A percentile compares a stretch with the other conserved stretches of the same genome.
Conservation (phyloP, 2,888 invertebrate species). For the Melieria crassipennis region DNA sequence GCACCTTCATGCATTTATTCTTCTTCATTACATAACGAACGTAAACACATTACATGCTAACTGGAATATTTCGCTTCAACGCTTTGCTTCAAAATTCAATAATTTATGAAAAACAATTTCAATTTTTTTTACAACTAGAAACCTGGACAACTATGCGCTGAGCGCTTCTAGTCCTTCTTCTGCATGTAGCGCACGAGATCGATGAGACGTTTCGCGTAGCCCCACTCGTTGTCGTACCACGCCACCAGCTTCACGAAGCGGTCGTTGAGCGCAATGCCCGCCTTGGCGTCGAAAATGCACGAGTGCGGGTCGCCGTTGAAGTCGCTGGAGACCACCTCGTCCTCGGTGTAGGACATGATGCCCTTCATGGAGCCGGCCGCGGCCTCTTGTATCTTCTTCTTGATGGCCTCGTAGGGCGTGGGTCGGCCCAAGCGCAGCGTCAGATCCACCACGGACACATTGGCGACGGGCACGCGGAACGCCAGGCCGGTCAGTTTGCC, state of each 20-base stretch:
- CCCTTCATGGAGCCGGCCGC: slow-evolving; percentile 89
- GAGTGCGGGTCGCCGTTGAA: slow-evolving; percentile 92
- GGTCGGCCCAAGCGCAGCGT: slow-evolving; percentile 89
- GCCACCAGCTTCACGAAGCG: slow-evolving; percentile 98
- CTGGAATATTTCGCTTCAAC: no score
- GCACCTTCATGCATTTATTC: no score
- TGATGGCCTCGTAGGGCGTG: slow-evolving; percentile 89
- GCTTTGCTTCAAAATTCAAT: no score
- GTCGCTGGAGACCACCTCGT: slow-evolving; percentile 95
- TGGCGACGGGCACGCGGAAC: slow-evolving; percentile 97
- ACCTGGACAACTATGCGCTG: no score
- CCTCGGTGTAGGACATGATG: slow-evolving; percentile 94
- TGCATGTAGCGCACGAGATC: slow-evolving; percentile 96
- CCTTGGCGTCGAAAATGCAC: slow-evolving; percentile 96
- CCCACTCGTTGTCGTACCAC: slow-evolving; percentile 99
- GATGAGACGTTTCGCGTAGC: slow-evolving; percentile 96
- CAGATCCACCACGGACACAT: slow-evolving; percentile 98
- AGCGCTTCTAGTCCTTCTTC: slow-evolving; percentile 69
- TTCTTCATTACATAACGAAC: no score
- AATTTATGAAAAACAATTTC: no score
- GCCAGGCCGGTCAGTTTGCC: slow-evolving; percentile 99
- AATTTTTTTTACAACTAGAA: no score
- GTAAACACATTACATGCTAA: no score
- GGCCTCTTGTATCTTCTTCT: slow-evolving; percentile 86
- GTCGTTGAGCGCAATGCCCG: slow-evolving; percentile 93